Evolutionary conservation across 2,888 invertebrate species (phyloP).

Genomic region (Eumacrocentrus americanus): DNA sequence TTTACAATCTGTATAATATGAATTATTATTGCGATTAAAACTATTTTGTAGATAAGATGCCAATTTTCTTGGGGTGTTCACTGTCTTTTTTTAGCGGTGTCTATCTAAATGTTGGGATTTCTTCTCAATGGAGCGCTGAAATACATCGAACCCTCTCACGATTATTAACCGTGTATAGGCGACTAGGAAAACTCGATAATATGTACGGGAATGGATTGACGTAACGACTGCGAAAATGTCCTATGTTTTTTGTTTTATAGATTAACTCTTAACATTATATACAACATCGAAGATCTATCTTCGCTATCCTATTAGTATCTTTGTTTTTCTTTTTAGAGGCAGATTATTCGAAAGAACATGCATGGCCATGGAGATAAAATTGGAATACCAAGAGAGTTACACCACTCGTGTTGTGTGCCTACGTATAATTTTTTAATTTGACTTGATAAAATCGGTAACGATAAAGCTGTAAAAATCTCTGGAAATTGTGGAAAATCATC

Average conservation of each 20-base stretch:
- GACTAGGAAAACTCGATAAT: slow-evolving; percentile 17
- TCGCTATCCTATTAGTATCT: slow-evolving; percentile 29
- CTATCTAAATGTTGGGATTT: not conserved
- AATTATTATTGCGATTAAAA: slow-evolving; percentile 60
- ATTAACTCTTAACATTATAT: slow-evolving; percentile 28
- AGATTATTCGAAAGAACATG: slow-evolving; percentile 19
- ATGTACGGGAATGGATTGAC: not conserved
- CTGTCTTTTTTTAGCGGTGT: slow-evolving; percentile 5
- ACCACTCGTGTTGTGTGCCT: slow-evolving; percentile 12
- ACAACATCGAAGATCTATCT: slow-evolving; percentile 35
- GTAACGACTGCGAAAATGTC: not conserved
- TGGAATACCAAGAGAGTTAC: slow-evolving; percentile 28
- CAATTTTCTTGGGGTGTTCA: slow-evolving; percentile 27
- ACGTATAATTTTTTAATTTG: slow-evolving; percentile 26
- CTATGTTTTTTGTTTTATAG: slow-evolving; percentile 4
- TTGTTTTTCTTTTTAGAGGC: slow-evolving; percentile 25
- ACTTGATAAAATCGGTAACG: slow-evolving; percentile 33
- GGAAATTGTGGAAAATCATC: slow-evolving; percentile 29
- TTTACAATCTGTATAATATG: slow-evolving; percentile 62
- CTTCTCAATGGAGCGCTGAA: slow-evolving; percentile 5
- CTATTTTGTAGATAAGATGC: slow-evolving; percentile 61
- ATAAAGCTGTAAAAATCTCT: slow-evolving; percentile 47
- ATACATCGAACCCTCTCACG: not conserved
- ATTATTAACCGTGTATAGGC: not conserved
- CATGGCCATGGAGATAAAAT: slow-evolving; percentile 18